These are phyloP conservation scores for Xiphorhynchus erythropygius DNA, from an alignment of 2,797 vertebrate species.

Conservation along the genomic window DNA sequence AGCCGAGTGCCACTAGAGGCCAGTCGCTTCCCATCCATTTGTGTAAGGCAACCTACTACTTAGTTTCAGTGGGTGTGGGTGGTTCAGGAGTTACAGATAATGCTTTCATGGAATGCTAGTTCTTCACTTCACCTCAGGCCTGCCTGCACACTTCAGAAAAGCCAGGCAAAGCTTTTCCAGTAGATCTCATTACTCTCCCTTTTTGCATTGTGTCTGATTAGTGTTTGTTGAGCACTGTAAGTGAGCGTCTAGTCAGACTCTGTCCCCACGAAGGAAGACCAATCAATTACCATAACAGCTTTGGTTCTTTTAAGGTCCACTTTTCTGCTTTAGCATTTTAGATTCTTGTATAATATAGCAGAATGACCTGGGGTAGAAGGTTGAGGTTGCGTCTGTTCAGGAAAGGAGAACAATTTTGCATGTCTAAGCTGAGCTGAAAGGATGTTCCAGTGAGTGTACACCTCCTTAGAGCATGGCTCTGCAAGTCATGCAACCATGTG, in stretches of 20 bases:
- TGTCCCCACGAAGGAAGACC: background rate
- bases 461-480: background rate
- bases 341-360: background rate
- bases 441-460: background rate
- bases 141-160: background rate
- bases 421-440: background rate
- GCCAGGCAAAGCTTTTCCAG: background rate
- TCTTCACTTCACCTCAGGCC: background rate
- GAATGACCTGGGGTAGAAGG: background rate
- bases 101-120: background rate
- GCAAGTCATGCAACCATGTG: background rate
- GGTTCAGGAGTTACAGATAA: background rate
- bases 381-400: background rate
- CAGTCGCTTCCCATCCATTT: background rate
- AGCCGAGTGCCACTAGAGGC: background rate
- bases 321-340: background rate
- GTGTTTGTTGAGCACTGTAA: background rate
- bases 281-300: background rate
- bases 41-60: background rate
- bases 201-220: background rate
- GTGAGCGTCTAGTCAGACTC: background rate
- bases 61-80: fast-evolving
- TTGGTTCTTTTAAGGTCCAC: background rate
- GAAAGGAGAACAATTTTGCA: background rate
- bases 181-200: background rate